Base-by-base conservation (phyloP, 30 jellyfish, hydroid and myxozoan genomes). In the Cassiopea andromeda region DNA sequence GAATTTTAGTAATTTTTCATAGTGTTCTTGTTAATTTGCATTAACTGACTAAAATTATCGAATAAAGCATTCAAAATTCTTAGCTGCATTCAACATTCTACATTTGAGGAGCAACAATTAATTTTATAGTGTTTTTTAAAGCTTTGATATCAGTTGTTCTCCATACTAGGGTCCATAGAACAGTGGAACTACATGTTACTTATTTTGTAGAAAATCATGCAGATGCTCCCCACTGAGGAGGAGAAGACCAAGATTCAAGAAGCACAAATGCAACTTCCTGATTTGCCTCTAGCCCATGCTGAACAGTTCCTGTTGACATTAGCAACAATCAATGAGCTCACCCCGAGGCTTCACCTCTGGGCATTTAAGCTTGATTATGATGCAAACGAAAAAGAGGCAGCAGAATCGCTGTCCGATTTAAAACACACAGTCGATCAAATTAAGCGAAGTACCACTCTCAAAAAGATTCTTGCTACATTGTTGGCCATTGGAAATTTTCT, bases 171-270 rank as follows among this genome's bases (percentile, higher is more conserved):
- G 38, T 27, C 38, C 38, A 27, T 27, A 27, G 38, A 27, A 27
- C 38, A 27, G 38, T 27, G 38, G 38, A 27, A 27, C 38, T 27
- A 27, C 12, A 54, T 54, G 7, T 54, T 64, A 64, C 73, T 89
- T 69, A 66, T 82, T 57, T 44, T 75, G 2, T 58, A 96, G 99
- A 96, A 92, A 96, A 96, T 96, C 61, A 96, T 91, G 93, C 71
- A 81, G 18, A 96, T 96, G 99, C 75, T 96, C 57, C 99, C 99
- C 27, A 96, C 99, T 2, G 99, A 96, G 64, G 99, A 96, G 61
- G 99, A 96, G 81, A 92, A 92, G 58, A 88, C 99, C 48, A 96
- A 96, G 75, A 88, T 96, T 46, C 99, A 96, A 85, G 99, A 96
- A 81, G 98, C 99, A 0, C 99, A 96, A 75, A 78, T 96, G 95